A percentile compares a stretch with the other conserved stretches of the same genome.
Conservation (phyloP, 2,888 invertebrate genomes). For the Caenorhabditis uteleia region DNA sequence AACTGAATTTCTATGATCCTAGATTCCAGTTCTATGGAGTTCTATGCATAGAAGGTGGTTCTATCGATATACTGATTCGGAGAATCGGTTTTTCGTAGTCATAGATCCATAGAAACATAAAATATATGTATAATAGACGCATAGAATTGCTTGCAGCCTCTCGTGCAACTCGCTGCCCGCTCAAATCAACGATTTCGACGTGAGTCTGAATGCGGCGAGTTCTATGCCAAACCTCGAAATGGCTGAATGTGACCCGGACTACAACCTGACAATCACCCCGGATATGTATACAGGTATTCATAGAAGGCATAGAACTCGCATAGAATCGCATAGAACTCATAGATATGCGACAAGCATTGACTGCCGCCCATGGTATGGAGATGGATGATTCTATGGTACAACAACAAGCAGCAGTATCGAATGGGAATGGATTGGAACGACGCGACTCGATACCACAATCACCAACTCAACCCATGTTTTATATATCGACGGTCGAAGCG, state of each 20-base stretch:
- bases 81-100: too few relatives aligned
- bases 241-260: constrained; percentile 63
- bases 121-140: too few relatives aligned
- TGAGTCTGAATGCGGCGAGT: constrained; percentile 36
- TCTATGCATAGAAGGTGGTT: too few relatives aligned
- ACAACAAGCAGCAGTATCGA: too few relatives aligned
- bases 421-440: too few relatives aligned
- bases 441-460: constrained; percentile 32
- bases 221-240: constrained; percentile 58
- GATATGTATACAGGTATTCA: constrained; percentile 62
- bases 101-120: too few relatives aligned
- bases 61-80: too few relatives aligned
- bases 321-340: too few relatives aligned
- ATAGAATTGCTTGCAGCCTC: constrained; percentile 40
- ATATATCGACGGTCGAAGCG: constrained; percentile 53
- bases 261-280: constrained; percentile 66
- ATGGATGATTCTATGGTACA: too few relatives aligned
- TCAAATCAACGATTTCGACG: constrained; percentile 43
- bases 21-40: too few relatives aligned
- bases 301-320: too few relatives aligned
- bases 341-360: constrained; percentile 56
- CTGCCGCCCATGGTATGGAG: constrained; percentile 8
- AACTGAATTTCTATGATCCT: too few relatives aligned
- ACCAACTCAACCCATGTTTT: constrained; percentile 50
- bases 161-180: constrained; percentile 55